phyloP scores from a whole-genome alignment of 2,113 vertebrate genomes.

The Hydrochoerus hydrochaeris region DNA sequence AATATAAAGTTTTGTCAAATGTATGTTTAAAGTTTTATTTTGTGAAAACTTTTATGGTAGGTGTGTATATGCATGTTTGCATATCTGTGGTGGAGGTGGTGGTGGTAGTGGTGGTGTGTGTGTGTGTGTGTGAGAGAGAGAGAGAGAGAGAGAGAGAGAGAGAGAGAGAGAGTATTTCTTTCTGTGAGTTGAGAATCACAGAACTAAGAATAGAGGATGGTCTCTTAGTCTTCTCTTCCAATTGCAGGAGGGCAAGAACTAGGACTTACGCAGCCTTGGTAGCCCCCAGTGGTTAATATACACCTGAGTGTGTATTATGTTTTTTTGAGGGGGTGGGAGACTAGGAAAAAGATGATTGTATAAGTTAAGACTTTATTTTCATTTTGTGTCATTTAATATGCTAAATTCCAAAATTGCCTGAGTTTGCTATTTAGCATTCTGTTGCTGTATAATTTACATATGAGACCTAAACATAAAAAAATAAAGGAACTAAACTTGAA shows the following conservation, averaged over 20 bases:
- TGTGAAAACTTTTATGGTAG: conserved; percentile 27
- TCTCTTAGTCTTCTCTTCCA: neutral
- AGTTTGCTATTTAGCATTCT: neutral
- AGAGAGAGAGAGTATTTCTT: neutral
- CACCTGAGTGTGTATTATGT: neutral
- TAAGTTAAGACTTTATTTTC: conserved; percentile 16
- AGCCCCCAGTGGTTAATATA: neutral
- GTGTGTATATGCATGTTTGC: neutral
- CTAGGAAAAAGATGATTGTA: neutral
- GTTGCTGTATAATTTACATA: neutral
- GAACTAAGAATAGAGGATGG: neutral
- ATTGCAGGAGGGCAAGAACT: neutral
- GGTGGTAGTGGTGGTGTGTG: neutral
- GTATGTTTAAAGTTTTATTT: neutral
- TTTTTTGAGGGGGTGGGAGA: neutral
- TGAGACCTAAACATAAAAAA: neutral
- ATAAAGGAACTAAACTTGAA: neutral
- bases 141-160: neutral
- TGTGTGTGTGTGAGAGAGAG: neutral
- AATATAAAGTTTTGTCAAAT: no score
- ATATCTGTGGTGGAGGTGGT: neutral
- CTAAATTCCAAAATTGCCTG: neutral
- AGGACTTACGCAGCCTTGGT: neutral
- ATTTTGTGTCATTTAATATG: neutral
- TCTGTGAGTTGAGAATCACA: neutral